Evolutionary conservation across 2,113 vertebrate species (phyloP), one percentile per base, ranked within the genome.

Genomic region (Stercorarius parasiticus): DNA sequence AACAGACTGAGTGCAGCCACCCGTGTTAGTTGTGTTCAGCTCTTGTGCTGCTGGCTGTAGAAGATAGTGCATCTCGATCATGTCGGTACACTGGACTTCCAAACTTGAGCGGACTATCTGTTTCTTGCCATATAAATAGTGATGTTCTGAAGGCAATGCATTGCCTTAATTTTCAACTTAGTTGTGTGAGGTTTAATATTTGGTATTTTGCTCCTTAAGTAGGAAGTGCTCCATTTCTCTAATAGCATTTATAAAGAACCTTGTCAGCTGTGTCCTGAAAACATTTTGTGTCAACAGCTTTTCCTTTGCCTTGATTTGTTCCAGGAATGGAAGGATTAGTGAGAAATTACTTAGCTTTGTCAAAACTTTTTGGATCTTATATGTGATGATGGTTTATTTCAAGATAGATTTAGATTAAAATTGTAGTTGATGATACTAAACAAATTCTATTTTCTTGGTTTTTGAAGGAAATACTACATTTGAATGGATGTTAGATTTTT

Each of bases 51-150:
- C 93, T 17, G 81, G 17, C 76, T 42, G 2, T 2, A 11, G 22
- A 30, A n/a, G 50, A 10, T 10, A 6, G 14, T 9, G 38, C 47
- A 1, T 61, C 38, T 40, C 4, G 0, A 3, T 56, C 19, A 0
- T 2, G 66, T 29, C 49, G 4, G 0, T 4, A 12, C 9, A 0
- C 9, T 2, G 59, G 15, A 9, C 70, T 52, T 25, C 7, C 76
- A 27, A 25, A 0, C 45, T 34, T 30, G 6, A 17, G 65, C 4
- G 0, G 13, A 4, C 5, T 4, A 1, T 0, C 13, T 12, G 27
- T 12, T 65, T 8, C 26, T 30, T 18, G 7, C 38, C 18, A 11
- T 16, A 7, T 15, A 5, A 49, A 32, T 2, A 10, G 6, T 2
- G 42, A 11, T 29, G 42, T 43, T 86, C 14, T 6, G n/a, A 15